Conservation (phyloP, 1,140 invertebrate genomes). For the Drosophila sulfurigaster region DNA sequence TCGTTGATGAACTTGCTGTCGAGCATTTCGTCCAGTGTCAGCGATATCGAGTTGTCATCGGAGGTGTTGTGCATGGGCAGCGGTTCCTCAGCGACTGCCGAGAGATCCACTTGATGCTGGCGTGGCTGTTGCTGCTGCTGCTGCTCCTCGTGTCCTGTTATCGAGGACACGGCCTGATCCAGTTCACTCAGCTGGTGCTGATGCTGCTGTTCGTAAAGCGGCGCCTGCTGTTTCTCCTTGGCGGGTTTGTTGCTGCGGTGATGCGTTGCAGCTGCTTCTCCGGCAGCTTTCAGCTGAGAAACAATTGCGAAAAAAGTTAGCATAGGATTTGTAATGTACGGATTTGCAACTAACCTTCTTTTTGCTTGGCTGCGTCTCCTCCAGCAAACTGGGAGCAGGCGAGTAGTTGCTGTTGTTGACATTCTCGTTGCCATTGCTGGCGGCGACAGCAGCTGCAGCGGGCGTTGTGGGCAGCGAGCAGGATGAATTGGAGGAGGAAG, state of each 20-base stretch:
- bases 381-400: conserved; percentile 44
- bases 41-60: conserved; percentile 78
- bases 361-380: conserved; percentile 61
- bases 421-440: conserved; percentile 27
- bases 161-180: conserved; percentile 78
- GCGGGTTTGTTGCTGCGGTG: conserved; percentile 74
- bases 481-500: conserved; percentile 79
- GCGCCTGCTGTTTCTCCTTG: conserved; percentile 54
- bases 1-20: conserved; percentile 82
- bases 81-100: conserved; percentile 52
- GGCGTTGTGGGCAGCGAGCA: conserved; percentile 77
- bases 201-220: conserved; percentile 54
- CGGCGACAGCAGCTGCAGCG: neutral
- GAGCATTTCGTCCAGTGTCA: conserved; percentile 78
- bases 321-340: too few species aligned
- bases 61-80: conserved; percentile 72
- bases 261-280: conserved; percentile 22
- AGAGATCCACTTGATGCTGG: conserved; percentile 41
- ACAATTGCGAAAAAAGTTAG: too few species aligned
- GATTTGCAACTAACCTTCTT: conserved; percentile 60
- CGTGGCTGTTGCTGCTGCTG: conserved; percentile 16
- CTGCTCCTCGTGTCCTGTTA: conserved; percentile 45
- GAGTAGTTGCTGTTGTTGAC: conserved; percentile 43
- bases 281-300: conserved; percentile 51
- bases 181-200: conserved; percentile 69